These are phyloP conservation scores for Megaustenia siamemsis DNA, from an alignment of 2,888 invertebrate genomes.

Conservation along the genomic window DNA sequence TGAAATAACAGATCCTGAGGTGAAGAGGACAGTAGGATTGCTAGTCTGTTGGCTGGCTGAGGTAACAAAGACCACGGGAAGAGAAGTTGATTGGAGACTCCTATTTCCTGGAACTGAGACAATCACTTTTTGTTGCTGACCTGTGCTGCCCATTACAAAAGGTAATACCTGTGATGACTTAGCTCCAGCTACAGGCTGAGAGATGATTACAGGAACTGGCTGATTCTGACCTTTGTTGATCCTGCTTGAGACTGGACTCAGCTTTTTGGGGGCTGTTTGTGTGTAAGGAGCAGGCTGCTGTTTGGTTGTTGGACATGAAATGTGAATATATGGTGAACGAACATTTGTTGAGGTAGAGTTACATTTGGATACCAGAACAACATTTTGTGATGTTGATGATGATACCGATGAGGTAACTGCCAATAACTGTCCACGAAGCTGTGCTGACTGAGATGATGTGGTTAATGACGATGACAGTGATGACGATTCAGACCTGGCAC, in stretches of 20 bases:
- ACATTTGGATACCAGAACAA: background rate
- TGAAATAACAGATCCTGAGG: background rate
- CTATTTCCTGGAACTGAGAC: conserved; percentile 21
- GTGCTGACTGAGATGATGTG: conserved; percentile 39
- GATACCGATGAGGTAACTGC: conserved; percentile 33
- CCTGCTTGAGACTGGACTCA: background rate
- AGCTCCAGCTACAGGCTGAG: background rate
- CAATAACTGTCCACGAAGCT: conserved; percentile 17
- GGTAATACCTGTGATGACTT: conserved; percentile 28
- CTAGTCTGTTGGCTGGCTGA: conserved; percentile 3
- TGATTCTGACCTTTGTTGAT: background rate
- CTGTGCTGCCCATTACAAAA: background rate
- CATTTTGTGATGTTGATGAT: conserved; percentile 31
- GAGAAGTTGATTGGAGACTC: background rate
- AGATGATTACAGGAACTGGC: conserved; percentile 38
- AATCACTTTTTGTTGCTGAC: conserved; percentile 34
- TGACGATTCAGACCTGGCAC: conserved; percentile 31
- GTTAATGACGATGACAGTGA: conserved; percentile 15
- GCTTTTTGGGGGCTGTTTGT: conserved; percentile 17
- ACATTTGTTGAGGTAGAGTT: conserved; percentile 22
- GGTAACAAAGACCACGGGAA: conserved; percentile 15
- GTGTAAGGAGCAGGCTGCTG: conserved; percentile 41
- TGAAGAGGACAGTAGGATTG: conserved; percentile 19
- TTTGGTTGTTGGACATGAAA: conserved; percentile 36
- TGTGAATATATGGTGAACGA: conserved; percentile 41